Base-by-base conservation (phyloP, 2,113 vertebrate genomes). In the Campylorhamphus procurvoides region DNA sequence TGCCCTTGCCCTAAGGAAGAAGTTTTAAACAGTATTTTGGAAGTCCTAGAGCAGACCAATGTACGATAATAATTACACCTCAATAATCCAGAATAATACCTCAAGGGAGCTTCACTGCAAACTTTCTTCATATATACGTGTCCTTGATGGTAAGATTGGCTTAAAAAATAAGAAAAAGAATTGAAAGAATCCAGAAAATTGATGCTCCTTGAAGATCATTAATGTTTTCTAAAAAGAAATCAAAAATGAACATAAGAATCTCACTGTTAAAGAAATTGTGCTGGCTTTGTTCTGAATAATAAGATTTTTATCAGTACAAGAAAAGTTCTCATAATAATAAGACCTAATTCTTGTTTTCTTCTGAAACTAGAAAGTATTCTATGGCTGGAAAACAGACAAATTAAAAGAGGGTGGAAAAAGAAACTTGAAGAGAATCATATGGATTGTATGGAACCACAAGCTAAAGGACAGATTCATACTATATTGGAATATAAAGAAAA, bases 151-250 rank as follows among this genome's bases (percentile, higher is more conserved):
- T 74, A 92, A 94, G 94, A 96, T 55, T 84, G 17, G 42, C 33
- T 83, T 3, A 37, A 75, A 90, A 93, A 84, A 71, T 46, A 60
- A 81, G 22, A 42, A 91, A 78, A 77, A 89, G 23, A 72, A 50
- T 71, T 42, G 62, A 80, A 90, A 91, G 67, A 69, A 87, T 37
- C 44, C 13, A 3, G 71, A 90, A 95, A 94, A 91, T 60, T 69
- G 35, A 88, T 95, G 95, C 59, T 91, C 60, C 76, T 63, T 23
- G 66, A 97, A 97, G 96, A 95, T 97, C 88, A 72, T 94, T 95
- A 94, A 86, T 94, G 87, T 93, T 87, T 89, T 90, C 59, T 62
- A 40, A 90, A 90, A 94, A n/a, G 76, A 89, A 95, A 81, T 74
- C 91, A 18, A 92, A 94, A 93, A 83, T 35, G 10, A 87, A 84